Conservation (phyloP, 2,797 vertebrate genomes). For the Octomys mimax region DNA sequence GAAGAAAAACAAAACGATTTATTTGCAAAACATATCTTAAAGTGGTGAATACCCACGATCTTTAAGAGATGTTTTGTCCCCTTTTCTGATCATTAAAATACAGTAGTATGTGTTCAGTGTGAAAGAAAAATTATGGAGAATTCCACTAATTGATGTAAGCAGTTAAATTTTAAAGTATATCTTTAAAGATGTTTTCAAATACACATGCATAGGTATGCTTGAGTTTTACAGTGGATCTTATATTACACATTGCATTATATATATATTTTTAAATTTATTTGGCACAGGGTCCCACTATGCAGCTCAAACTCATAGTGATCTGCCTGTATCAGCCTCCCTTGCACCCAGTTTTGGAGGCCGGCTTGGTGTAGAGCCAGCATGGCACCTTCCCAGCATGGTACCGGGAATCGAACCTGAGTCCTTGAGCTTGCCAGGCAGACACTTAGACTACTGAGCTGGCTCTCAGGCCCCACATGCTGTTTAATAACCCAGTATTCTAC, state of each 20-base stretch:
- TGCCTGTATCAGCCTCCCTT: too few relatives aligned
- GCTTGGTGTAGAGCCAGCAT: too few relatives aligned
- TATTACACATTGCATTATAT: not conserved
- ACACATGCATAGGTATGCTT: not conserved
- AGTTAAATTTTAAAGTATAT: not conserved
- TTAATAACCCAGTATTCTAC: constrained; percentile 9
- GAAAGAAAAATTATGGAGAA: constrained; percentile 44
- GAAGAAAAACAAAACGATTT: constrained; percentile 20
- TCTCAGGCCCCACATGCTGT: too few relatives aligned
- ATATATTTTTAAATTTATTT: too few relatives aligned
- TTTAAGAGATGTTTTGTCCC: not conserved
- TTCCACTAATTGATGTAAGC: not conserved
- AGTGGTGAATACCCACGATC: not conserved
- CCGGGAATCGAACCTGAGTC: too few relatives aligned
- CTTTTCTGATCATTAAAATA: not conserved
- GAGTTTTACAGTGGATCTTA: not conserved
- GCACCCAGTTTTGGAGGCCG: too few relatives aligned
- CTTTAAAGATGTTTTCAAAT: not conserved
- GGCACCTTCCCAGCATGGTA: too few relatives aligned
- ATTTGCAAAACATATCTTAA: not conserved
- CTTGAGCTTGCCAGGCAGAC: too few relatives aligned
- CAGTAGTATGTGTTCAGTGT: not conserved
- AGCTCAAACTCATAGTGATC: too few relatives aligned
- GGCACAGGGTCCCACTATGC: too few relatives aligned
- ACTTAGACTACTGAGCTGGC: too few relatives aligned